Conservation (phyloP, 2,797 vertebrate genomes). For the Rhabdomys pumilio region DNA sequence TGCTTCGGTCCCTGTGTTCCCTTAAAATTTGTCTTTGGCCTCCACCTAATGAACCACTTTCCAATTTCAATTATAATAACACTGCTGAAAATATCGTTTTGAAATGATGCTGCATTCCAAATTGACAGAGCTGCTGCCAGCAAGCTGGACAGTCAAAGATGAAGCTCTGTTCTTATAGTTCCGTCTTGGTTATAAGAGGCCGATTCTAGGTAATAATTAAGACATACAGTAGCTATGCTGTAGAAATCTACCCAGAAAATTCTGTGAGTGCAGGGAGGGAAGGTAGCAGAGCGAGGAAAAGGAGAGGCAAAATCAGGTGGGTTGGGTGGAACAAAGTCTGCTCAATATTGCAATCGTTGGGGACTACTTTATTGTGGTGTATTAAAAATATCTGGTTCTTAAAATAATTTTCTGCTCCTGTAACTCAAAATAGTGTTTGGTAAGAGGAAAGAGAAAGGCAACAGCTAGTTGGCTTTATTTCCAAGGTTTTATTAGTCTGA, state of each 20-base stretch:
- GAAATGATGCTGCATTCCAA: slow-evolving; percentile 75
- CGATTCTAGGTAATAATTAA: slow-evolving; percentile 55
- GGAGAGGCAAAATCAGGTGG: slow-evolving; percentile 35
- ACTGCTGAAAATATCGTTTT: slow-evolving; percentile 70
- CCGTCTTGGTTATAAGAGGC: slow-evolving; percentile 46
- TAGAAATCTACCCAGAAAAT: slow-evolving; percentile 63
- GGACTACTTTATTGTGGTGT: slow-evolving; percentile 70
- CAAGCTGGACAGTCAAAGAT: slow-evolving; percentile 39
- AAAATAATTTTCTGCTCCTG: slow-evolving; percentile 78
- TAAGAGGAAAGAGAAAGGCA: slow-evolving; percentile 12
- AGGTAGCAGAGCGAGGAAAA: not conserved
- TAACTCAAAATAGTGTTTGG: slow-evolving; percentile 78
- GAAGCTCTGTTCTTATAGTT: slow-evolving; percentile 24
- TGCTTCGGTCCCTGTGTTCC: slow-evolving; percentile 44
- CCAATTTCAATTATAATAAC: slow-evolving; percentile 73
- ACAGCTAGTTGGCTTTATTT: slow-evolving; percentile 81
- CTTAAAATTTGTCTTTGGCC: slow-evolving; percentile 76
- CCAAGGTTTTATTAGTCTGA: slow-evolving; percentile 83
- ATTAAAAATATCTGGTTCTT: slow-evolving; percentile 81
- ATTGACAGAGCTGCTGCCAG: slow-evolving; percentile 73
- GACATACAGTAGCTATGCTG: slow-evolving; percentile 31
- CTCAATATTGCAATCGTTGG: slow-evolving; percentile 45
- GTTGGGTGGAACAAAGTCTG: slow-evolving; percentile 40
- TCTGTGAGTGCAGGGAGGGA: not conserved
- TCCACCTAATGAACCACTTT: slow-evolving; percentile 75